These are phyloP conservation scores for Agapostemon virescens DNA, from an alignment of 2,888 invertebrate genomes.

Conservation along the genomic window DNA sequence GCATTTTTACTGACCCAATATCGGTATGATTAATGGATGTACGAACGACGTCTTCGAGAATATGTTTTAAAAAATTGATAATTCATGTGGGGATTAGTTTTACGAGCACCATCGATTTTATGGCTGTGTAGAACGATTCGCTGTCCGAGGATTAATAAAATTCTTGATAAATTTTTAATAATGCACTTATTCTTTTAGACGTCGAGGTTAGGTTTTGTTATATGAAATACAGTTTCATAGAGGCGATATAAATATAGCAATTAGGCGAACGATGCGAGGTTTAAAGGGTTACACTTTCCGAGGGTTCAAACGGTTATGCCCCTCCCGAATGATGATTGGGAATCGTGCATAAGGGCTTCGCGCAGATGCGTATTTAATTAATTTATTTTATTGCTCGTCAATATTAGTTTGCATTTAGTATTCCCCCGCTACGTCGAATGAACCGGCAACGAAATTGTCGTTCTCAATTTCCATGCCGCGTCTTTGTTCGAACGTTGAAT, in stretches of 20 bases:
- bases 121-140: too few species aligned
- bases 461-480: neutral
- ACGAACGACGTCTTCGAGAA: too few species aligned
- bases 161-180: neutral
- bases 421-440: neutral
- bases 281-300: constrained; percentile 6
- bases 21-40: too few species aligned
- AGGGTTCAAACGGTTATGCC: constrained; percentile 13
- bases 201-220: neutral
- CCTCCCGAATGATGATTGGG: neutral
- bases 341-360: constrained; percentile 4
- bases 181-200: neutral
- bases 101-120: too few species aligned
- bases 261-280: neutral
- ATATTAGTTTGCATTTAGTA: neutral
- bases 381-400: constrained; percentile 3
- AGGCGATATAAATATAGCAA: neutral
- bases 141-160: too few species aligned
- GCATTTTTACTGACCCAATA: too few species aligned
- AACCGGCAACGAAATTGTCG: neutral
- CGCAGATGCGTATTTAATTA: constrained; percentile 7
- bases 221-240: neutral
- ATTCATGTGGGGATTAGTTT: too few species aligned
- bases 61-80: too few species aligned
- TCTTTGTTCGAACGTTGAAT: neutral